phyloP scores from a whole-genome alignment of 2,113 vertebrate genomes.

The Muntiacus muntjak region DNA sequence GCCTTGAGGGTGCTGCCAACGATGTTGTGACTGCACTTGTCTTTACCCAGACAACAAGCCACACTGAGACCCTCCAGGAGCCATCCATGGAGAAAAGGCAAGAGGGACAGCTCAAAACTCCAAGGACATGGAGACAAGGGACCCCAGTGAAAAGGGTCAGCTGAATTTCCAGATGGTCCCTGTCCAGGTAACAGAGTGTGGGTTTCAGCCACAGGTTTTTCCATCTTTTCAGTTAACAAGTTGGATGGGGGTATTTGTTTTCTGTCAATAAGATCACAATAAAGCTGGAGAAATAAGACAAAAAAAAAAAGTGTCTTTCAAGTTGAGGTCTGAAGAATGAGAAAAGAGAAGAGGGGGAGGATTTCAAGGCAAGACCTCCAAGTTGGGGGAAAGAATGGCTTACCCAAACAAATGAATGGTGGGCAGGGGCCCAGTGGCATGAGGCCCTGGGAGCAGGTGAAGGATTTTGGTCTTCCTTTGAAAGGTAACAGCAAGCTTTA shows the following conservation, averaged over 20 bases:
- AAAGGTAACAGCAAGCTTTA: not conserved
- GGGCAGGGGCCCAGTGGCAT: not conserved
- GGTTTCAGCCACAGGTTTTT: not conserved
- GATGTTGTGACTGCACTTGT: not conserved
- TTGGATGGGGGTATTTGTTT: not conserved
- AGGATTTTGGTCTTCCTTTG: not conserved
- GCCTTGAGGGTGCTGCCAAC: fast-evolving
- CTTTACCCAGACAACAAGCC: not conserved
- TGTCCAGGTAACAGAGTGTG: not conserved
- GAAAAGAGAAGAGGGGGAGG: not conserved
- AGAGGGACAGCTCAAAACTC: not conserved
- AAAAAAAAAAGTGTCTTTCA: not conserved
- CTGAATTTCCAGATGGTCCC: not conserved
- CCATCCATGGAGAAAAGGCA: not conserved
- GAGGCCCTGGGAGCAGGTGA: not conserved
- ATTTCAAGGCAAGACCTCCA: not conserved
- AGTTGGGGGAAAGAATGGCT: fast-evolving
- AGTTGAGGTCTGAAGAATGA: not conserved
- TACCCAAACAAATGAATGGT: not conserved
- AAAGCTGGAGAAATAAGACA: not conserved
- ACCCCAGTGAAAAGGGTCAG: not conserved
- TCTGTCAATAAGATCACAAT: not conserved
- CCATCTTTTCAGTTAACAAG: not conserved
- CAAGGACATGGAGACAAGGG: not conserved
- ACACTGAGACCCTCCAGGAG: not conserved